Evolutionary conservation across 2,888 invertebrate genomes (phyloP).

Genomic region (Lasius platythorax): DNA sequence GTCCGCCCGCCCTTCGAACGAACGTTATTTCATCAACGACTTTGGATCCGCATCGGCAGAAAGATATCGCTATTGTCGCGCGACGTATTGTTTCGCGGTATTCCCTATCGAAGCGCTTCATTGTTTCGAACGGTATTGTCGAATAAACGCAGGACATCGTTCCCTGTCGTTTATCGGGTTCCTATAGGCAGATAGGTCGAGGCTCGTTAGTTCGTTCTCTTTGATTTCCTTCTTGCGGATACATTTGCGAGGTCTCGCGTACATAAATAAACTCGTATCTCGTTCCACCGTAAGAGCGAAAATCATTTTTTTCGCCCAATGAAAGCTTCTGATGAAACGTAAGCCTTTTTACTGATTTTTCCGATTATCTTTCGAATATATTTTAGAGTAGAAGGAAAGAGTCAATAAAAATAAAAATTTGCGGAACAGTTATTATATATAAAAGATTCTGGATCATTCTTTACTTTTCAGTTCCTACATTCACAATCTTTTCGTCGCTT

Average conservation of each 20-base stretch:
- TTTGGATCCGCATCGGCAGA: conserved; percentile 79
- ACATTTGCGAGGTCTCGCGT: neutral
- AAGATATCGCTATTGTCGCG: conserved; percentile 81
- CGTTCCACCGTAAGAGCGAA: neutral
- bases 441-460: neutral
- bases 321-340: neutral
- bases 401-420: neutral
- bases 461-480: neutral
- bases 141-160: conserved; percentile 81
- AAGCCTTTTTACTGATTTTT: neutral
- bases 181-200: conserved; percentile 63
- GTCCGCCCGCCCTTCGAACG: conserved; percentile 64
- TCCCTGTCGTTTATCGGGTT: conserved; percentile 72
- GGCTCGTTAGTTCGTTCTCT: conserved; percentile 69
- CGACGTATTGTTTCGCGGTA: conserved; percentile 76
- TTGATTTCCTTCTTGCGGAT: conserved; percentile 61
- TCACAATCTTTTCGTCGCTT: neutral
- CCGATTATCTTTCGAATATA: neutral
- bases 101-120: conserved; percentile 73
- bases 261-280: neutral
- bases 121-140: conserved; percentile 82
- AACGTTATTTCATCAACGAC: conserved; percentile 79
- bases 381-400: neutral
- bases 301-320: neutral
- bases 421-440: conserved; percentile 4